Base-by-base conservation (phyloP, 2,797 vertebrate species). In the Anolis apletophallus region DNA sequence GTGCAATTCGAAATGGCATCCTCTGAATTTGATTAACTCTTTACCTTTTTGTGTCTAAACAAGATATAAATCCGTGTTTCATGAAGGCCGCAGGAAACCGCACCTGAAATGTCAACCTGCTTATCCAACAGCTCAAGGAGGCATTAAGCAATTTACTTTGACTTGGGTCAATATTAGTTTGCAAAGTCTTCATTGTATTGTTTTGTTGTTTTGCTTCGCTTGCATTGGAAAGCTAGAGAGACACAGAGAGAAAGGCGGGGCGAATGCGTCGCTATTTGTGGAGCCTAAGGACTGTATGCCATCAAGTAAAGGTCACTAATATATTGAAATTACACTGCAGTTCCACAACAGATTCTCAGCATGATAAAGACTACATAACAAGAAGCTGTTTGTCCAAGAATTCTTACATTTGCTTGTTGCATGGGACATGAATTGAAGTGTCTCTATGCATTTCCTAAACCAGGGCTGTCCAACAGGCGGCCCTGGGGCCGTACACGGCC, bases 271-370 rank as follows among this genome's bases (percentile, higher is more conserved):
- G 73, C 71, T 64, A 85, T 82, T 86, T 88, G 90, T 72, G 88
- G 90, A 80, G 77, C 81, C 89, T 86, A 78, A 0, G 0, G 86
- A 86, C 84, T 86, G 29, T 0, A 13, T 54, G 73, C 71, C 83
- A 52, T 74, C 89, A 90, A 81, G 59, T 50, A 94, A 93, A 94
- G 86, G 92, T 94, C 89, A 92, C 46, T 1, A 84, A 88, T 40
- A 69, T 1, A 5, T 69, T 87, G 74, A 79, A 92, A 91, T 91
- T 57, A 59, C 73, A 40, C 2, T 61, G 55, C 84, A 83, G 74
- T 77, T 46, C 71, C 86, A 90, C 82, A 84, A 87, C 26, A 57
- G 64, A 79, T 11, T 76, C 86, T 77, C 76, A 75, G 71, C 26
- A 13, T 83, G 19, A 85, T 57, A 67, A 89, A 91, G 46, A 46